Evolutionary conservation across 2,797 vertebrate species (phyloP).

Genomic region (Cyclura pinguis): DNA sequence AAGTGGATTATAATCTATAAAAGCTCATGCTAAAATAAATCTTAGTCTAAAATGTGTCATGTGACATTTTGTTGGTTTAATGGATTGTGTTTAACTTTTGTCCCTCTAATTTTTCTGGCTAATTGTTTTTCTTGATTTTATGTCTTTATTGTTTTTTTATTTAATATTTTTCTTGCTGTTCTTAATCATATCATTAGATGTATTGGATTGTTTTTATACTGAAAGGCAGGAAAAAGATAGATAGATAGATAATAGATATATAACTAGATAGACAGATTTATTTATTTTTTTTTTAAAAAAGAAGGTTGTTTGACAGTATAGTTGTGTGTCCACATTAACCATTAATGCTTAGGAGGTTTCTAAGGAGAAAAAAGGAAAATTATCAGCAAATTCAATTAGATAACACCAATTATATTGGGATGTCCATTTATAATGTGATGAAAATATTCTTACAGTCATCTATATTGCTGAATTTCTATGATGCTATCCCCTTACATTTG

Average conservation of each 20-base stretch:
- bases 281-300: neutral
- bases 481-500: slow-evolving; percentile 54
- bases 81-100: neutral
- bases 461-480: slow-evolving; percentile 37
- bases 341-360: slow-evolving; percentile 45
- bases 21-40: no score
- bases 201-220: slow-evolving; percentile 15
- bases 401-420: slow-evolving; percentile 36
- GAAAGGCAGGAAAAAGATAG: slow-evolving; percentile 27
- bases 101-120: neutral
- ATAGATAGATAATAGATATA: no score
- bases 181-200: neutral
- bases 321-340: slow-evolving; percentile 47
- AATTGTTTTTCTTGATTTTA: neutral
- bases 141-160: neutral
- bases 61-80: no score
- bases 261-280: no score
- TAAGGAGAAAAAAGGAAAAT: slow-evolving; percentile 38
- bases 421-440: slow-evolving; percentile 21
- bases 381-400: slow-evolving; percentile 60
- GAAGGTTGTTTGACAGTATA: neutral
- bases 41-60: no score
- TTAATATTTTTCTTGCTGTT: neutral
- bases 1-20: no score
- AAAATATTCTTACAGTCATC: slow-evolving; percentile 55